A percentile compares a stretch with the other conserved stretches of the same genome.
These are phyloP conservation scores for Puffinus mauretanicus DNA, from an alignment of 2,113 vertebrate genomes.

Conservation along the genomic window DNA sequence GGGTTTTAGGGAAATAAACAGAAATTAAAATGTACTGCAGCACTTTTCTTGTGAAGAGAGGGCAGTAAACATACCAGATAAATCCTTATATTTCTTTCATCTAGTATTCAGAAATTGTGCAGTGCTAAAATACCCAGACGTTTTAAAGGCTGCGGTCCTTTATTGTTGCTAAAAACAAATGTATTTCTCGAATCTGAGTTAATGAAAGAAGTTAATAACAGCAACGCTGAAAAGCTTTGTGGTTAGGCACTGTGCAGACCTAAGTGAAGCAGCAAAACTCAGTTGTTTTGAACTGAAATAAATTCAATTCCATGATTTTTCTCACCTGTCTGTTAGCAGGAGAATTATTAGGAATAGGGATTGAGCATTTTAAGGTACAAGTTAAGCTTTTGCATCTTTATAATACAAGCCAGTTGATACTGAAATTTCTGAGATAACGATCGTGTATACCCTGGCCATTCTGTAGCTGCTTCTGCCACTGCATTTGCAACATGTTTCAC, in stretches of 20 bases:
- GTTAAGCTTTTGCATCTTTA: slow-evolving; percentile 37
- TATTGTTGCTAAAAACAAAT: slow-evolving; percentile 71
- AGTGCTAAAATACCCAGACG: slow-evolving; percentile 70
- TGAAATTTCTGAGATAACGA: slow-evolving; percentile 4
- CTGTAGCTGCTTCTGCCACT: slow-evolving; percentile 47
- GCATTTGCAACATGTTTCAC: slow-evolving; percentile 48
- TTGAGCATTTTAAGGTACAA: slow-evolving; percentile 13
- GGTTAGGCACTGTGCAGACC: neutral
- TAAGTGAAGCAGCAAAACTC: neutral
- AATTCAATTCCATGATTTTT: slow-evolving; percentile 22
- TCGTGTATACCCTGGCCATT: slow-evolving; percentile 21
- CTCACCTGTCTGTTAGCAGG: neutral
- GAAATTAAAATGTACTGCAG: slow-evolving; percentile 66
- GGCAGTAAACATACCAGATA: slow-evolving; percentile 67
- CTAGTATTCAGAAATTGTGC: slow-evolving; percentile 63
- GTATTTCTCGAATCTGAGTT: slow-evolving; percentile 69
- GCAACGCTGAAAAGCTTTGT: slow-evolving; percentile 42
- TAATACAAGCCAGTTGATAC: neutral
- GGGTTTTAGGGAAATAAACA: slow-evolving; percentile 68
- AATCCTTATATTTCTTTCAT: slow-evolving; percentile 60
- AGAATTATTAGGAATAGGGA: slow-evolving; percentile 21
- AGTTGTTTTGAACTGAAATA: slow-evolving; percentile 29
- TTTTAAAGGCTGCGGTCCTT: slow-evolving; percentile 72
- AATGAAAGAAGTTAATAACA: slow-evolving; percentile 75
- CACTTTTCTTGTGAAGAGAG: slow-evolving; percentile 44